Evolutionary conservation across 2,797 vertebrate species (phyloP).

Genomic region (Tapirus indicus): DNA sequence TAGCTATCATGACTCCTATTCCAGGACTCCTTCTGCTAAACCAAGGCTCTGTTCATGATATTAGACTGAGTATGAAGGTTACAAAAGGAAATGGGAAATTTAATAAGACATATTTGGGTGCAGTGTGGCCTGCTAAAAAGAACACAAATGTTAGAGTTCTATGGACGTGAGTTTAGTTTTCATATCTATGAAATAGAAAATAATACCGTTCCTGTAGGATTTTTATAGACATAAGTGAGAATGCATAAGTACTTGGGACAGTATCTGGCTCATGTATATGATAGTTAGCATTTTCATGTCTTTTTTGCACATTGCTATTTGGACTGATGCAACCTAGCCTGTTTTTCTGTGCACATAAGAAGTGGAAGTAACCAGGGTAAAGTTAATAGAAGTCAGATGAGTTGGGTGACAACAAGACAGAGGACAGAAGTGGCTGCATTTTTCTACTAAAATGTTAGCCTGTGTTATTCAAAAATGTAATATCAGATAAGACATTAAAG

Average conservation of each 20-base stretch:
- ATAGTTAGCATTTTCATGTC: neutral
- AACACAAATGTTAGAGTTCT: neutral
- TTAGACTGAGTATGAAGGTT: neutral
- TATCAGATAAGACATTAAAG: neutral
- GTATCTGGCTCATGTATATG: neutral
- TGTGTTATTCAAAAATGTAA: neutral
- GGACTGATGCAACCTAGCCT: neutral
- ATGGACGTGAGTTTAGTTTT: neutral
- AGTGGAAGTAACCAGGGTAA: neutral
- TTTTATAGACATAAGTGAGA: neutral
- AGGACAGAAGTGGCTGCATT: neutral
- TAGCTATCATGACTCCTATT: neutral
- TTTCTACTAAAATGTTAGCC: neutral
- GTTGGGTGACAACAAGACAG: neutral
- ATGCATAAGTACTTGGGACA: neutral
- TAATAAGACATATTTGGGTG: neutral
- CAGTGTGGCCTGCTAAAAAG: neutral
- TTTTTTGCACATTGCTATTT: neutral
- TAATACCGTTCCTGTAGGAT: neutral
- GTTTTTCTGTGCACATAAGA: neutral
- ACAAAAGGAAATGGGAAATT: neutral
- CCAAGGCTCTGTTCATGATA: neutral
- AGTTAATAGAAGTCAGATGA: neutral
- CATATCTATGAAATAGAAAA: neutral
- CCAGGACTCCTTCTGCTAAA: neutral